Evolutionary conservation across 1,140 invertebrate species (phyloP).

Genomic region (Daktulosphaira vitifoliae): DNA sequence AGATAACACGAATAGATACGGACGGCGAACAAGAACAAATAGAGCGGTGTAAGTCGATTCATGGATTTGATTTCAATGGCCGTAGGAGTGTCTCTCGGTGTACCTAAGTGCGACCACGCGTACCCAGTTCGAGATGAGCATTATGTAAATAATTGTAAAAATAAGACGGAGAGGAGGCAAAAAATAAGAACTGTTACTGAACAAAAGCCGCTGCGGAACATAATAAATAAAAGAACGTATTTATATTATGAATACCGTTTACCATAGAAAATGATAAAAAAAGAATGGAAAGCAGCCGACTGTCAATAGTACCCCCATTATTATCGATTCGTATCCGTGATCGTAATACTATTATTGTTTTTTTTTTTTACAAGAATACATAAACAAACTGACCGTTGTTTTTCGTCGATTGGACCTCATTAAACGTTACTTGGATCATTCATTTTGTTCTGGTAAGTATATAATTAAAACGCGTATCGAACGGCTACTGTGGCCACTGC

Average conservation of each 20-base stretch:
- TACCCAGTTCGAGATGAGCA: not conserved
- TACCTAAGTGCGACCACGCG: not conserved
- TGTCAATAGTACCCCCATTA: constrained; percentile 9
- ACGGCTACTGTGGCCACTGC: not conserved
- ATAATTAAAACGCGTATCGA: constrained; percentile 13
- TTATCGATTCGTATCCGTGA: constrained; percentile 18
- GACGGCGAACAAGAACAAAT: constrained; percentile 18
- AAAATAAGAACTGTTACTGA: constrained; percentile 2
- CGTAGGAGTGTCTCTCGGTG: not conserved
- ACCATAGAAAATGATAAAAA: constrained; percentile 2
- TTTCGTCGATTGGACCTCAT: constrained; percentile 24
- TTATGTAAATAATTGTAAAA: constrained; percentile 16
- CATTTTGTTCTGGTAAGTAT: constrained; percentile 12
- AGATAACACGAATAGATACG: too few relatives aligned
- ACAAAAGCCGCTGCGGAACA: not conserved
- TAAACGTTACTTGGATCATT: not conserved
- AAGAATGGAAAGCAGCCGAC: constrained; percentile 14
- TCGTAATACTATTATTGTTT: not conserved
- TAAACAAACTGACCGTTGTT: constrained; percentile 1
- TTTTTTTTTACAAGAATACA: not conserved
- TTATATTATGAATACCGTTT: constrained; percentile 23
- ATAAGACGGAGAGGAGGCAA: not conserved
- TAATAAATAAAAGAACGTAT: constrained; percentile 12
- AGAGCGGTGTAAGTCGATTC: constrained; percentile 1
- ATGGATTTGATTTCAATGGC: constrained; percentile 25